Conservation (phyloP, 2,888 invertebrate genomes). For the Eubasilissa splendida region DNA sequence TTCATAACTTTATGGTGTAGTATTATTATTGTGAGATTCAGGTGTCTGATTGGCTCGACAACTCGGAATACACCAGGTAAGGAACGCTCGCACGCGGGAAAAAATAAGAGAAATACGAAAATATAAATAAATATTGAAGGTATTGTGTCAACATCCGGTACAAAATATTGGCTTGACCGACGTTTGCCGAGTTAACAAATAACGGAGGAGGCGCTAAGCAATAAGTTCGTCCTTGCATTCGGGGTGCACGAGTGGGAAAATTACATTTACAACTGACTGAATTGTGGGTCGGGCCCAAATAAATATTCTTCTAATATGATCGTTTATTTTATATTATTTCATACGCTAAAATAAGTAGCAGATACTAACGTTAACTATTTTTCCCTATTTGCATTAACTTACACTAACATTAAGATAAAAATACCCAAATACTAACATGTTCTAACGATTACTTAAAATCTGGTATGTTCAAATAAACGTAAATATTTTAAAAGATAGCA, state of each 20-base stretch:
- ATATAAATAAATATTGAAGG: slow-evolving; percentile 24
- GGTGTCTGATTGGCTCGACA: slow-evolving; percentile 23
- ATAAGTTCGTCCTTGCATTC: background rate
- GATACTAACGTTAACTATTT: too few species aligned
- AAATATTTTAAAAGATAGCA: too few species aligned
- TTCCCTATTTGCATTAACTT: too few species aligned
- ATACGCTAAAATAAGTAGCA: too few species aligned
- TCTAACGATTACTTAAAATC: too few species aligned
- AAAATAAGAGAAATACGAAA: slow-evolving; percentile 28
- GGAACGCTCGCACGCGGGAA: slow-evolving; percentile 1
- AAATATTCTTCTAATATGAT: too few species aligned
- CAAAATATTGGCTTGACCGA: slow-evolving; percentile 29
- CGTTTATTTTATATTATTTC: too few species aligned
- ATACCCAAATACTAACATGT: too few species aligned
- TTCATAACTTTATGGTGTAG: slow-evolving; percentile 14
- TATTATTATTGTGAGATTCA: slow-evolving; percentile 27
- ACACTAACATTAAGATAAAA: too few species aligned
- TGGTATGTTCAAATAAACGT: too few species aligned
- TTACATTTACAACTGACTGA: background rate
- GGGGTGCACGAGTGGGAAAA: background rate
- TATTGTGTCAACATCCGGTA: slow-evolving; percentile 44
- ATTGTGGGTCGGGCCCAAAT: too few species aligned
- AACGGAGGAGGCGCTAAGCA: slow-evolving; percentile 13
- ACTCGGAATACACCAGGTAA: background rate
- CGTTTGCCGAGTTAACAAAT: background rate